Conservation (phyloP, 2,113 vertebrate species). For the Pelmatolapia mariae region DNA sequence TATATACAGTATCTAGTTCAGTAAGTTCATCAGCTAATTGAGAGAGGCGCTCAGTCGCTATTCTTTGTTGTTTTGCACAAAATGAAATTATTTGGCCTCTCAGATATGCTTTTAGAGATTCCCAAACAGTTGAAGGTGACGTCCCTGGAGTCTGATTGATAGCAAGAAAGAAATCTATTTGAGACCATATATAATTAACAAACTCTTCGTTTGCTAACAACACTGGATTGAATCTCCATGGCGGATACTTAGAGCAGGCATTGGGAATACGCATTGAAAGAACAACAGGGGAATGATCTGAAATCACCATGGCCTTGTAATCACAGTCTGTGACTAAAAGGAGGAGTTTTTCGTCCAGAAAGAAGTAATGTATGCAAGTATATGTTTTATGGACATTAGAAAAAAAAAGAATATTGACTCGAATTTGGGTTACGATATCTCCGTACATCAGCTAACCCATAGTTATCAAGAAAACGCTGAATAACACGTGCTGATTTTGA, state of each 20-base stretch:
- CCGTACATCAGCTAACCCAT: background rate
- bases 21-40: background rate
- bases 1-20: background rate
- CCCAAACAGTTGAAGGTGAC: background rate
- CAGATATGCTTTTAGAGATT: background rate
- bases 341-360: background rate
- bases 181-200: background rate
- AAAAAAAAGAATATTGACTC: background rate
- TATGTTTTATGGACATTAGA: background rate
- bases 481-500: too few relatives aligned
- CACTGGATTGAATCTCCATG: background rate
- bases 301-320: background rate
- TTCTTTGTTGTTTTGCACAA: background rate
- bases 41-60: background rate
- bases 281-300: background rate
- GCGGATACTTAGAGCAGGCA: background rate
- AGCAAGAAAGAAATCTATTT: too few relatives aligned
- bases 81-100: rapidly evolving
- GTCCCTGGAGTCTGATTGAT: background rate
- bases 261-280: background rate
- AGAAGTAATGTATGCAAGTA: rapidly evolving
- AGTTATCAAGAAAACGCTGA: too few relatives aligned
- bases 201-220: rapidly evolving
- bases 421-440: background rate
- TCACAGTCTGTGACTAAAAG: background rate